Base-by-base conservation (phyloP, 1,140 invertebrate genomes). In the Adoxophyes honmai region DNA sequence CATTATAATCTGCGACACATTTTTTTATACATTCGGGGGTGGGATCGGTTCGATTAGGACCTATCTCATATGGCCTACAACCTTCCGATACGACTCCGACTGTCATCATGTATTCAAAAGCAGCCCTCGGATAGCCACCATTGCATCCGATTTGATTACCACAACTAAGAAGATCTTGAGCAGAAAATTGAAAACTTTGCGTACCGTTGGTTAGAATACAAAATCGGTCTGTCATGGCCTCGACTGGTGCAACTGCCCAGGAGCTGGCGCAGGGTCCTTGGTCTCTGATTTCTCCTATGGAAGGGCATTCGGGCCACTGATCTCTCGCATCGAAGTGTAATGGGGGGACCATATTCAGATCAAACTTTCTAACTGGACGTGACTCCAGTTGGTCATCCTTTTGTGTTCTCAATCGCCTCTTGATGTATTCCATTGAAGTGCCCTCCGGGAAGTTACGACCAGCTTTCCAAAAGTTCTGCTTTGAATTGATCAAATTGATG, bases 141-240 rank as follows among this genome's bases (percentile, higher is more conserved):
- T n/a, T n/a, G n/a, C n/a, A n/a, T 63, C 96, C 96, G 15, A 1
- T 6, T 0, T 1, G 0, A 9, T 2, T 6, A 15, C 0, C 4
- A 10, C 96, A 98, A 11, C 93, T 91, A 0, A 96, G 86, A 36
- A 97, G 86, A 89, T 98, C 95, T 78, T 97, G 94, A 16, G 96
- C 92, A 4, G 96, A 96, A 21, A 97, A 90, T 60, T 93, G 91
- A 60, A 93, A 91, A 66, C 96, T 90, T 0, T 86, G 66, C 38
- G 90, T 90, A 7, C 92, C 95, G 10, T 93, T 90, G 0, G 93
- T 94, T 60, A 94, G 92, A 70, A 98, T 96, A 78, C 96, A 98
- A 2, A 91, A 91, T 52, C 96, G 89, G 86, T 98, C 96, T 28
- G 95, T 95, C 92, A 98, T 97, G 3, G 96, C 94, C 87, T 96